These are phyloP conservation scores for Marmota flaviventris DNA, from an alignment of 2,113 vertebrate species.

Conservation along the genomic window DNA sequence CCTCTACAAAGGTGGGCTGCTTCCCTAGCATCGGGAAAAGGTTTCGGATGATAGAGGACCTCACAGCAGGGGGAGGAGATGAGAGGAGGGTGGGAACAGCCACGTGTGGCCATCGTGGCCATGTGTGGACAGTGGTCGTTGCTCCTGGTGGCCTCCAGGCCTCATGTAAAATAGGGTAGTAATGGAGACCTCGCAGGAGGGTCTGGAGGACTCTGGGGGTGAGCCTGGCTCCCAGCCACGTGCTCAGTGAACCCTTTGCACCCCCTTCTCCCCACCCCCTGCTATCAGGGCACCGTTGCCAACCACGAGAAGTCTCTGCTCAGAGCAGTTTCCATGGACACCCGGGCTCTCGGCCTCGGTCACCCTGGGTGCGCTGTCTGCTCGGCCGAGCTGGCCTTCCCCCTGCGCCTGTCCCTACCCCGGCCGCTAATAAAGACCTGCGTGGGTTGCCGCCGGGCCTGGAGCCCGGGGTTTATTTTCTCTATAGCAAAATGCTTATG, in stretches of 20 bases:
- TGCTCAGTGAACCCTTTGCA: not conserved
- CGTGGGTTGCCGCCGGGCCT: not conserved
- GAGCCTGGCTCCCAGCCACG: fast-evolving
- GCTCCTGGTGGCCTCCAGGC: not conserved
- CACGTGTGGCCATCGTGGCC: not conserved
- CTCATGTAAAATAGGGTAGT: not conserved
- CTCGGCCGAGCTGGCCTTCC: not conserved
- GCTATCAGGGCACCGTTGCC: not conserved
- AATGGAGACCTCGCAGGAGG: too few relatives aligned
- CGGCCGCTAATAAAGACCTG: fast-evolving
- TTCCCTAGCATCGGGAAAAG: not conserved
- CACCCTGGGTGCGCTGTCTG: not conserved
- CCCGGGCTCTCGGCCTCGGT: not conserved
- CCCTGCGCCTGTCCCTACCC: not conserved
- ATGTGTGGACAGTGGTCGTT: not conserved
- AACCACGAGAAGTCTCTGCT: not conserved
- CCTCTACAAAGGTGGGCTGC: fast-evolving
- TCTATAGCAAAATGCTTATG: not conserved
- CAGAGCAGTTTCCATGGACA: not conserved
- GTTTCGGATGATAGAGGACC: too few relatives aligned
- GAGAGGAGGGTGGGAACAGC: not conserved
- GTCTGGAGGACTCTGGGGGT: not conserved
- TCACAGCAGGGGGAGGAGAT: not conserved
- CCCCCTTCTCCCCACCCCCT: fast-evolving
- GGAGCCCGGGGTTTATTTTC: not conserved